Conservation (phyloP, 2,113 vertebrate genomes). For the Amia ocellicauda region DNA sequence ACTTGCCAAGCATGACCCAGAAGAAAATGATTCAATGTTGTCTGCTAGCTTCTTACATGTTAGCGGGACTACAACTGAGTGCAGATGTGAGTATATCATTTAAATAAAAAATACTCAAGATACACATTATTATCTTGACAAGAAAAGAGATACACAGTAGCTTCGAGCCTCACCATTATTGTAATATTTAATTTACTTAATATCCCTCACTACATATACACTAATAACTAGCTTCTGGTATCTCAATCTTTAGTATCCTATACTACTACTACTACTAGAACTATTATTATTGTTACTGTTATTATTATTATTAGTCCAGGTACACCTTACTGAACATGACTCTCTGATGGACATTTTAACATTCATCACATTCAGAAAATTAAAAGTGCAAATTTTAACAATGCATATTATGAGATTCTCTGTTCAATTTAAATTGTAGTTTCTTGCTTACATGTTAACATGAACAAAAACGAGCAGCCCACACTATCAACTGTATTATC, state of each 20-base stretch:
- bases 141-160: constrained; percentile 40
- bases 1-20: constrained; percentile 13
- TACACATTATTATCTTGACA: constrained; percentile 42
- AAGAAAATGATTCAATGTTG: constrained; percentile 30
- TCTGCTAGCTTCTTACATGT: constrained; percentile 25
- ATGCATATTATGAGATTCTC: no score
- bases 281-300: no score
- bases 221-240: constrained; percentile 31
- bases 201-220: constrained; percentile 41
- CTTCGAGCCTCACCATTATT: constrained; percentile 33
- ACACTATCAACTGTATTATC: no score
- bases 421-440: no score
- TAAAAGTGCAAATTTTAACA: no score
- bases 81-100: constrained; percentile 36
- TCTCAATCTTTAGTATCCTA: constrained; percentile 29
- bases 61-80: constrained; percentile 41
- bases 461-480: no score
- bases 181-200: constrained; percentile 41
- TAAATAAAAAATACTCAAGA: constrained; percentile 44
- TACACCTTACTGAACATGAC: no score
- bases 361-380: no score
- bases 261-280: no score
- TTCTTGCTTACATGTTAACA: no score
- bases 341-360: no score
- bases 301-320: no score